phyloP scores from a whole-genome alignment of 1,140 invertebrate genomes.

The Physella acuta region DNA sequence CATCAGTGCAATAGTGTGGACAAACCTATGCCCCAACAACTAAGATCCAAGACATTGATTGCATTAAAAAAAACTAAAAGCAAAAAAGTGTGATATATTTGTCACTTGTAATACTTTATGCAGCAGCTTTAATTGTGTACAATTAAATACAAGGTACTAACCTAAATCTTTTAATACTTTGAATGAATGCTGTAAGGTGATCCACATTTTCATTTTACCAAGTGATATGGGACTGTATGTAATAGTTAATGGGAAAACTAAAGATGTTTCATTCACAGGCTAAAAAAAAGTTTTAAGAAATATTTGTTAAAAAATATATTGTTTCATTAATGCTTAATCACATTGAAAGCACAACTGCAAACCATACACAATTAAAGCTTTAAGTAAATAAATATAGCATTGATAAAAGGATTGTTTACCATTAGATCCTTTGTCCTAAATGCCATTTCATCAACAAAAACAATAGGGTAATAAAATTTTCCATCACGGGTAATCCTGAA shows the following conservation, averaged over 20 bases:
- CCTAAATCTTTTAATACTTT: conserved; percentile 66
- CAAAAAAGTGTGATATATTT: too few relatives aligned
- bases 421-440: conserved; percentile 75
- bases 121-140: too few relatives aligned
- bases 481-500: conserved; percentile 63
- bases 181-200: conserved; percentile 80
- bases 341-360: not conserved
- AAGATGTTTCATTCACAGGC: conserved; percentile 44
- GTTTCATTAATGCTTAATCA: not conserved
- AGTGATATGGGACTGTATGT: conserved; percentile 62
- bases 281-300: not conserved
- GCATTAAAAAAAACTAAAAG: too few relatives aligned
- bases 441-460: conserved; percentile 80
- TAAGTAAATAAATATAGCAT: not conserved
- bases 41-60: too few relatives aligned
- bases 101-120: too few relatives aligned
- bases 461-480: conserved; percentile 76
- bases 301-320: not conserved
- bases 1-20: too few relatives aligned
- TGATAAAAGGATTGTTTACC: conserved; percentile 35
- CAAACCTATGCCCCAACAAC: too few relatives aligned
- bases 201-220: conserved; percentile 68
- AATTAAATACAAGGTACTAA: conserved; percentile 26
- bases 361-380: not conserved
- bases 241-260: conserved; percentile 55